phyloP scores from a whole-genome alignment of 2,797 vertebrate species.

The Menidia menidia region DNA sequence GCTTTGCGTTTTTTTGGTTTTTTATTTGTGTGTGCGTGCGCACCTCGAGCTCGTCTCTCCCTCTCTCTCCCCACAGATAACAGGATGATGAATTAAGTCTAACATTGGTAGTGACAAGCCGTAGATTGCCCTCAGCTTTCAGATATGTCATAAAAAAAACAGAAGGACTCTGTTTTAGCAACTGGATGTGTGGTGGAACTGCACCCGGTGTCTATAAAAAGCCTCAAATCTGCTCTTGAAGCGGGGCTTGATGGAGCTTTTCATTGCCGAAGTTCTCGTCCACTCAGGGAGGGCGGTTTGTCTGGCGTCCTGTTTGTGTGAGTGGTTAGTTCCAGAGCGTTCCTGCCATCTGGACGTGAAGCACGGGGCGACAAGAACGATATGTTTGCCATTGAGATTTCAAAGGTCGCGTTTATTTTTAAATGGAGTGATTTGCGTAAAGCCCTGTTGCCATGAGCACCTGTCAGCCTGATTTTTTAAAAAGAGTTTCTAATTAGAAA shows the following conservation, averaged over 20 bases:
- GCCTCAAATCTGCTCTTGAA: constrained; percentile 22
- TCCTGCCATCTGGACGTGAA: not conserved
- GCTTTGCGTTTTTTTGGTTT: constrained; percentile 13
- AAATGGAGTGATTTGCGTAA: not conserved
- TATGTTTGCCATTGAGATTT: not conserved
- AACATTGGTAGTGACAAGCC: constrained; percentile 74
- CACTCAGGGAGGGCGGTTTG: not conserved
- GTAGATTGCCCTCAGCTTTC: constrained; percentile 69
- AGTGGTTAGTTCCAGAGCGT: not conserved
- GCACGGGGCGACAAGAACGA: not conserved
- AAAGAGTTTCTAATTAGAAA: too few relatives aligned
- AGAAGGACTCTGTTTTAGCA: constrained; percentile 40
- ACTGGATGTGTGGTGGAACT: constrained; percentile 41
- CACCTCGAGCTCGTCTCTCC: constrained; percentile 21
- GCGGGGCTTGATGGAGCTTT: constrained; percentile 26
- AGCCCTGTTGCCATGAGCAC: too few relatives aligned
- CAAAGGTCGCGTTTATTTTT: not conserved
- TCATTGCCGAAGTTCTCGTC: constrained; percentile 4
- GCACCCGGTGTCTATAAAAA: constrained; percentile 25
- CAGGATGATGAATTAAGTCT: constrained; percentile 75
- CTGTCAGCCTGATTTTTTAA: too few relatives aligned
- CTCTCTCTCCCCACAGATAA: constrained; percentile 62
- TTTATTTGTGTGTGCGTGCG: constrained; percentile 16
- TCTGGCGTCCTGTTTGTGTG: constrained; percentile 3
- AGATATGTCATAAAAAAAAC: constrained; percentile 56